These are phyloP conservation scores for Camarhynchus parvulus DNA, from an alignment of 2,113 vertebrate genomes.

Conservation along the genomic window DNA sequence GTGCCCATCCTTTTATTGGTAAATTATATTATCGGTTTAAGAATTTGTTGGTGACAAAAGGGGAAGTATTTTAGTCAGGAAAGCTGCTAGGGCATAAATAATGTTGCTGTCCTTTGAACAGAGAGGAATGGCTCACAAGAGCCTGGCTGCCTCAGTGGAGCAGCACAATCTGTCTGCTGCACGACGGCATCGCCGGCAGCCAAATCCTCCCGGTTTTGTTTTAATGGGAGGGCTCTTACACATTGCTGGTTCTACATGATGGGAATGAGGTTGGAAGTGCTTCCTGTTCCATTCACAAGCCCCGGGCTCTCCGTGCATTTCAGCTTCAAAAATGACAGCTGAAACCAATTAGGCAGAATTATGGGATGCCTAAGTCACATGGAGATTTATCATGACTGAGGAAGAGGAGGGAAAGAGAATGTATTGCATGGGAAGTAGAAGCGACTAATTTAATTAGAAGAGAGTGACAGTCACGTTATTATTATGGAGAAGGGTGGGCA, in stretches of 20 bases:
- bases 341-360: constrained; percentile 77
- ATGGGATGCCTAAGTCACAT: constrained; percentile 55
- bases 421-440: constrained; percentile 48
- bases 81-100: constrained; percentile 59
- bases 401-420: constrained; percentile 13
- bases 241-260: constrained; percentile 74
- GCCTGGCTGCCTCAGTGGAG: constrained; percentile 43
- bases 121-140: constrained; percentile 56
- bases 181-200: constrained; percentile 67
- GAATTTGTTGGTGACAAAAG: constrained; percentile 46
- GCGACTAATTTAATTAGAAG: constrained; percentile 66
- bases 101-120: constrained; percentile 46
- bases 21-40: constrained; percentile 44
- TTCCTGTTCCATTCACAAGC: constrained; percentile 71
- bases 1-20: constrained; percentile 21
- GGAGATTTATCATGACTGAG: constrained; percentile 62
- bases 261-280: constrained; percentile 73
- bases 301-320: constrained; percentile 67
- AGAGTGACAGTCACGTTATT: not conserved
- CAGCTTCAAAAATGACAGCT: constrained; percentile 75
- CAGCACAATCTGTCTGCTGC: constrained; percentile 67
- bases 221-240: constrained; percentile 72
- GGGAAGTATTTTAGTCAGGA: constrained; percentile 52
- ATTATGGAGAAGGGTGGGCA: not conserved
- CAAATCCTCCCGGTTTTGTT: constrained; percentile 70